Evolutionary conservation across 2,113 vertebrate genomes (phyloP), one percentile per base, ranked within the genome.

Genomic region (Poeciliopsis occidentalis): DNA sequence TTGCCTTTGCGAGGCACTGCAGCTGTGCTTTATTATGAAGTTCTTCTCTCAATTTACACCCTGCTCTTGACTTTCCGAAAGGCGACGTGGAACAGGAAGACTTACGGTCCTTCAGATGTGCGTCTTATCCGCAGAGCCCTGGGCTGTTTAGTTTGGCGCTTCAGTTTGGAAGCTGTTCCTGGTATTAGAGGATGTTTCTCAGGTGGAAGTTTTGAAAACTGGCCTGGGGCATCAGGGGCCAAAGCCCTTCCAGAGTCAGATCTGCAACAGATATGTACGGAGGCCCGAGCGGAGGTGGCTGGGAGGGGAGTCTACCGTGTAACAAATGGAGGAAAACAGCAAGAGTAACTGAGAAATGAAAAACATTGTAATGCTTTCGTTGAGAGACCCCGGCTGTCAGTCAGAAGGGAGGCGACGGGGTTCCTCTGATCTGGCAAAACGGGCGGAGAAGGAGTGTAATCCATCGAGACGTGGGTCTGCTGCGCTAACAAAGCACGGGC

Each of bases 271-370:
- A 76, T 86, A 65, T 44, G n/a, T 27, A 29, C 15, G 34, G 60
- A 12, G 31, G 51, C 51, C 67, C 31, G 30, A 63, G 71, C 72
- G 68, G 78, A 85, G 67, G 34, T 26, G 47, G 51, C 17, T 62
- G 62, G 41, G 64, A 65, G 62, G 41, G 62, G 64, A 47, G 24
- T 60, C 27, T 27, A 34, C 32, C 51, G 29, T 24, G 27, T 32
- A 29, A 29, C 12, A 44, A 67, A 87, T 89, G 89, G 92, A 84
- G 86, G 90, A 84, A 87, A 83, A 66, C 82, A 68, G 77, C 70
- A 76, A 39, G 79, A 78, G 84, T 84, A 78, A 92, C 74, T 86
- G 78, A 78, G 81, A 88, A 86, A 91, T 47, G 44, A 17, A 19
- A 19, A 69, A 61, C 44, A 64, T 47, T 67, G 39, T 60, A 2